These are phyloP conservation scores for Zenarchopterus dispar DNA, from an alignment of 2,797 vertebrate species.

Conservation along the genomic window DNA sequence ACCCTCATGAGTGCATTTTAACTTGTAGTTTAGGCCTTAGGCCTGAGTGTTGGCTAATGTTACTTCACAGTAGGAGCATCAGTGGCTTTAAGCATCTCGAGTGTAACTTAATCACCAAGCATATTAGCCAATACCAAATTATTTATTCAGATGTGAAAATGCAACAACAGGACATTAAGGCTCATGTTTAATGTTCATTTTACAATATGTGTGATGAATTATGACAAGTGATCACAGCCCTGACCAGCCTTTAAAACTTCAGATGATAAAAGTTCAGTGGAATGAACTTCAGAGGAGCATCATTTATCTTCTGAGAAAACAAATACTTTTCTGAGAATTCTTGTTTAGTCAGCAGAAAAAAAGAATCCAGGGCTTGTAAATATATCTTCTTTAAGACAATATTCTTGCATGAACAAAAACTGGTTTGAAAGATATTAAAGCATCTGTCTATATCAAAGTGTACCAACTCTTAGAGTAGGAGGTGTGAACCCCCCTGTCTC, in stretches of 20 bases:
- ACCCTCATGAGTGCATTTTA: conserved; percentile 13
- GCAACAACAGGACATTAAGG: conserved; percentile 55
- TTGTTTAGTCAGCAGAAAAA: background rate
- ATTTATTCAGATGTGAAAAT: conserved; percentile 57
- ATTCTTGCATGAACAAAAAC: background rate
- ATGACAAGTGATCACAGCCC: conserved; percentile 9
- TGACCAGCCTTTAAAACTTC: conserved; percentile 6
- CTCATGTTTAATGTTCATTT: conserved; percentile 61
- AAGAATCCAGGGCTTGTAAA: background rate
- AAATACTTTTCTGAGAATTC: background rate
- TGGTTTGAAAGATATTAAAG: background rate
- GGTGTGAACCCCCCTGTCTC: background rate
- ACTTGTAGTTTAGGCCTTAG: conserved; percentile 40
- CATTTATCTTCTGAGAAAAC: background rate
- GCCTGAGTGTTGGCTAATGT: conserved; percentile 65
- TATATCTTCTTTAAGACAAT: background rate
- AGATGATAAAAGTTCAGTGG: background rate
- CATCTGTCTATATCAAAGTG: background rate
- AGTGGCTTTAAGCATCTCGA: conserved; percentile 46
- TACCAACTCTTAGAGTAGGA: background rate
- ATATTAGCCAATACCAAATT: conserved; percentile 53
- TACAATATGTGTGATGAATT: conserved; percentile 20
- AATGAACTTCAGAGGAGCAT: background rate
- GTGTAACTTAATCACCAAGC: conserved; percentile 59
- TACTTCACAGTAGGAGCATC: conserved; percentile 61